Conservation (phyloP, 2,888 invertebrate species). For the Margaritifera margaritifera region DNA sequence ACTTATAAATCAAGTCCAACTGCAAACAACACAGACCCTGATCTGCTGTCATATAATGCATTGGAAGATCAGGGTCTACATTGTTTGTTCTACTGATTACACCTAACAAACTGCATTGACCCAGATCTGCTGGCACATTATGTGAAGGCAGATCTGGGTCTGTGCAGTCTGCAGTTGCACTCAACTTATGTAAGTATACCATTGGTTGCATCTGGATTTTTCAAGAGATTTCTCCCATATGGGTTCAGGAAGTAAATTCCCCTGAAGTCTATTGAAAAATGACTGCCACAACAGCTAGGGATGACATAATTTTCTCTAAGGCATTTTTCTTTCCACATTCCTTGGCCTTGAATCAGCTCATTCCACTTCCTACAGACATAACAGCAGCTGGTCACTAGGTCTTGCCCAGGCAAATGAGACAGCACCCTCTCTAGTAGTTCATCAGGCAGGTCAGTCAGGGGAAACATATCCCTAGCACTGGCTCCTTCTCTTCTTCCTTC, state of each 20-base stretch:
- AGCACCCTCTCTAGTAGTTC: constrained; percentile 6
- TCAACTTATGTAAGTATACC: too few species aligned
- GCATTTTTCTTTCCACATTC: constrained; percentile 47
- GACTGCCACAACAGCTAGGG: constrained; percentile 8
- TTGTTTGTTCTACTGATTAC: too few species aligned
- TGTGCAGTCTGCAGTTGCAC: too few species aligned
- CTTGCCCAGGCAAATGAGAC: constrained; percentile 25
- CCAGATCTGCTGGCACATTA: too few species aligned
- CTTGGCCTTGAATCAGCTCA: constrained; percentile 23
- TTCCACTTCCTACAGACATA: constrained; percentile 40
- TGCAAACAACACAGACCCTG: too few species aligned
- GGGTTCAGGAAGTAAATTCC: constrained; percentile 42
- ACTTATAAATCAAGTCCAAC: too few species aligned
- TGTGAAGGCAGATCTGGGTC: too few species aligned
- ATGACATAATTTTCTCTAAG: constrained; percentile 20
- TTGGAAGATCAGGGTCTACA: too few species aligned
- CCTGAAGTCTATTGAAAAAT: constrained; percentile 30
- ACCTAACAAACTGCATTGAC: too few species aligned
- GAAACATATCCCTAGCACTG: constrained; percentile 1
- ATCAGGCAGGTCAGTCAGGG: constrained; percentile 15
- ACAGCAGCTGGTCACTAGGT: constrained; percentile 28
- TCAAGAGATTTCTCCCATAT: constrained; percentile 41
- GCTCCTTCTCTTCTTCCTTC: too few species aligned
- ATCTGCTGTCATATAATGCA: too few species aligned
- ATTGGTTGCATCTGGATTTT: constrained; percentile 40